Percentiles rank a stretch among this genome's conserved stretches.
These are phyloP conservation scores for Melozone crissalis DNA, from an alignment of 2,113 vertebrate species.

Conservation along the genomic window DNA sequence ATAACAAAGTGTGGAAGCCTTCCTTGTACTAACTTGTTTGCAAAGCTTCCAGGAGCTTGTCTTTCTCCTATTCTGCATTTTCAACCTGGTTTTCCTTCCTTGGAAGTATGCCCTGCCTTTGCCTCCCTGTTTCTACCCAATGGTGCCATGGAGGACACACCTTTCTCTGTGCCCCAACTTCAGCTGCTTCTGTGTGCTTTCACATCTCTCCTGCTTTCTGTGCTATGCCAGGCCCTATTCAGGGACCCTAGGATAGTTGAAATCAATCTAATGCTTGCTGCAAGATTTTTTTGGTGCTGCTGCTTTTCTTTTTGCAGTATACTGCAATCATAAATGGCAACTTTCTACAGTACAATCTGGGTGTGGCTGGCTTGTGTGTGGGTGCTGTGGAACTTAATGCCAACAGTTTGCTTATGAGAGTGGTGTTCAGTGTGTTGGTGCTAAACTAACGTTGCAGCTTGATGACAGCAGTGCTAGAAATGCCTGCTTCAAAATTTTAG, in stretches of 20 bases:
- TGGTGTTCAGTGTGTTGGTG: background rate
- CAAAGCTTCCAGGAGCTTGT: background rate
- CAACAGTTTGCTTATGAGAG: background rate
- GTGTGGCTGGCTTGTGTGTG: background rate
- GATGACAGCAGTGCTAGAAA: background rate
- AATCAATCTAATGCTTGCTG: background rate
- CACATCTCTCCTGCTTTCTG: background rate
- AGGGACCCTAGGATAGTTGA: background rate
- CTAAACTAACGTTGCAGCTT: background rate
- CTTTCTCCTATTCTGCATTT: background rate
- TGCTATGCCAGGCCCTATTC: background rate
- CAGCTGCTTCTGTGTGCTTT: background rate
- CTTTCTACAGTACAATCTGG: background rate
- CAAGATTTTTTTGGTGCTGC: background rate
- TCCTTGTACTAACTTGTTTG: background rate
- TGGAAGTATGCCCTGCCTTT: background rate
- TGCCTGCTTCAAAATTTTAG: background rate
- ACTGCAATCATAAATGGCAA: background rate
- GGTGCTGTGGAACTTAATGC: background rate
- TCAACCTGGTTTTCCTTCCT: background rate
- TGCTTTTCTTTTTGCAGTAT: background rate
- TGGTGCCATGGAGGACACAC: background rate
- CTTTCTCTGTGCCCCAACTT: background rate
- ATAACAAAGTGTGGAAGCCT: background rate
- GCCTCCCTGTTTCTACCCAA: background rate